phyloP scores from a whole-genome alignment of 2,888 invertebrate species.

The Ophonus ardosiacus region DNA sequence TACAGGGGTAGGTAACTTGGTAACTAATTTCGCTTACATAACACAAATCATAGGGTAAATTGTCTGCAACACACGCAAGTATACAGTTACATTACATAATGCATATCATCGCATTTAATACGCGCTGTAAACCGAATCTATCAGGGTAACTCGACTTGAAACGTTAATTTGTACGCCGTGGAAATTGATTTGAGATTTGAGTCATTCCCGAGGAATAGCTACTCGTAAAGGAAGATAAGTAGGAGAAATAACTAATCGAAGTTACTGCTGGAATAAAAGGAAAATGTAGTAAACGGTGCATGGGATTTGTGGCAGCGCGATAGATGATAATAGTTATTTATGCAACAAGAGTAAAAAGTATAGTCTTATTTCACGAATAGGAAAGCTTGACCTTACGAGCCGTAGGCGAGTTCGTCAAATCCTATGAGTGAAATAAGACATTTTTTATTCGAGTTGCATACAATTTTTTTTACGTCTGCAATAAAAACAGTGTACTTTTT shows the following conservation, averaged over 20 bases:
- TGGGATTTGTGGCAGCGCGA: too few species aligned
- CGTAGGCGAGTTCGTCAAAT: too few species aligned
- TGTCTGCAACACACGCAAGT: slow-evolving; percentile 5
- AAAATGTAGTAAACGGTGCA: too few species aligned
- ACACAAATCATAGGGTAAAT: neutral
- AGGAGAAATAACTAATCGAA: neutral
- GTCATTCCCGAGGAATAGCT: neutral
- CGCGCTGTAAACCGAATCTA: neutral
- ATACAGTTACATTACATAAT: neutral
- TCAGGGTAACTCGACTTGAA: neutral
- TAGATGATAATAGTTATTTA: too few species aligned
- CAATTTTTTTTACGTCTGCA: too few species aligned
- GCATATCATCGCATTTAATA: slow-evolving; percentile 2
- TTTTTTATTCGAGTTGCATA: too few species aligned
- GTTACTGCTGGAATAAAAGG: too few species aligned
- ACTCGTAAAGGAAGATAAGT: neutral
- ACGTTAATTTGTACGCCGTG: neutral
- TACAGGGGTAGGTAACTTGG: neutral
- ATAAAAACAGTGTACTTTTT: too few species aligned
- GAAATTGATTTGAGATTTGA: neutral
- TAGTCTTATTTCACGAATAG: too few species aligned
- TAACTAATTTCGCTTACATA: neutral
- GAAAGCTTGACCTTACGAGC: too few species aligned
- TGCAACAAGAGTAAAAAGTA: too few species aligned
- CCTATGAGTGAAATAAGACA: too few species aligned